Conservation (phyloP, 2,888 invertebrate species). For the Eupithecia vulgata region DNA sequence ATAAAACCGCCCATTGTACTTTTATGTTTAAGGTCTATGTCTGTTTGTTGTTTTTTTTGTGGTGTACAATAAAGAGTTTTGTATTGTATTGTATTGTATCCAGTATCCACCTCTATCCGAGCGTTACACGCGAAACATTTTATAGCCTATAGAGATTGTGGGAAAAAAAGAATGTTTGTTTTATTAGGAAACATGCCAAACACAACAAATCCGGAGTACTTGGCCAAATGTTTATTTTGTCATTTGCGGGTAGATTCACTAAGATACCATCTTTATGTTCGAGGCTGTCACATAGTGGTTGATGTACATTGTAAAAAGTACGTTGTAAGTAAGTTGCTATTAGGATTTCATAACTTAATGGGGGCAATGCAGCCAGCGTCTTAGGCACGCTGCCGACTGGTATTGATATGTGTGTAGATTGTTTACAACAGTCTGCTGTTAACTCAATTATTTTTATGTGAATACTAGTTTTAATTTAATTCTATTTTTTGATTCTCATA, state of each 20-base stretch:
- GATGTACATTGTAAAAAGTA: neutral
- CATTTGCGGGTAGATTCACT: conserved; percentile 1
- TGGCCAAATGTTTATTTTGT: conserved; percentile 5
- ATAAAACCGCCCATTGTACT: too few relatives aligned
- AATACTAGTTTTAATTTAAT: too few relatives aligned
- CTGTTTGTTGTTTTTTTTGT: too few relatives aligned
- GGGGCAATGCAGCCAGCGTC: too few relatives aligned
- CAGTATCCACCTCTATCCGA: neutral
- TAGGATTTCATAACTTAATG: neutral
- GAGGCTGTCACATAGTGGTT: neutral
- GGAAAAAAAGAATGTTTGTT: conserved; percentile 27
- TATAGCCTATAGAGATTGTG: conserved; percentile 15
- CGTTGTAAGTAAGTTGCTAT: neutral
- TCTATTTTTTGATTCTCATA: too few relatives aligned
- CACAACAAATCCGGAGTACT: conserved; percentile 22
- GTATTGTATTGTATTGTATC: too few relatives aligned
- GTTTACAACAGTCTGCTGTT: too few relatives aligned
- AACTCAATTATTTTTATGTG: too few relatives aligned
- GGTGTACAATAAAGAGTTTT: too few relatives aligned
- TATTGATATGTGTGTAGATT: too few relatives aligned
- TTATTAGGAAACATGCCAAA: conserved; percentile 32
- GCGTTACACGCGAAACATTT: neutral
- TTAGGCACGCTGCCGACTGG: too few relatives aligned
- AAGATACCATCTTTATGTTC: neutral
- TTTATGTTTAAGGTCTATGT: too few relatives aligned